A percentile compares a stretch with the other conserved stretches of the same genome.
Conservation (phyloP, 1,140 invertebrate genomes). For the Pseudomyrmex cubaensis region DNA sequence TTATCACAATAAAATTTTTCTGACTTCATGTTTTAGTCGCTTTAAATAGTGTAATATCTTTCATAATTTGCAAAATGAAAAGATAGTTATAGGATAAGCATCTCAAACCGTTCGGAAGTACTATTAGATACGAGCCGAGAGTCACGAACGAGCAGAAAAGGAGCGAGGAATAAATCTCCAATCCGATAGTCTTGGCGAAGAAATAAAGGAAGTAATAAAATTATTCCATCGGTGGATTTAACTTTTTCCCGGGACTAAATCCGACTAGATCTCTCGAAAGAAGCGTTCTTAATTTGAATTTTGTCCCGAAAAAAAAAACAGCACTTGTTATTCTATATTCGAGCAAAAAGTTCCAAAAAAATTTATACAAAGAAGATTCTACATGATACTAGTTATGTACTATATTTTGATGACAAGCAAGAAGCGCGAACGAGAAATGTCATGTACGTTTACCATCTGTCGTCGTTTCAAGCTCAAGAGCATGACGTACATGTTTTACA, state of each 20-base stretch:
- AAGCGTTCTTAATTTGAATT: conserved; percentile 45
- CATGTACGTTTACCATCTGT: conserved; percentile 58
- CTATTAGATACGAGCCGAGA: conserved; percentile 2
- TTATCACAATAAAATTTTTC: conserved; percentile 5
- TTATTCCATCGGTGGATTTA: conserved; percentile 48
- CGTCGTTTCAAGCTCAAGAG: conserved; percentile 44
- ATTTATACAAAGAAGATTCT: neutral
- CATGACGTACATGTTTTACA: conserved; percentile 36
- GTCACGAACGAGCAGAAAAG: neutral
- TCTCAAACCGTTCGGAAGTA: neutral
- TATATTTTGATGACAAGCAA: conserved; percentile 3
- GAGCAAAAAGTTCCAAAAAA: neutral
- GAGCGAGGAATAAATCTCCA: conserved; percentile 32
- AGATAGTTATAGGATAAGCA: neutral
- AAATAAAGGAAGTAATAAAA: conserved; percentile 48
- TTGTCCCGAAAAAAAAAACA: neutral
- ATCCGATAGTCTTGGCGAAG: neutral
- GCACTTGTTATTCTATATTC: neutral
- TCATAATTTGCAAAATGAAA: conserved; percentile 3
- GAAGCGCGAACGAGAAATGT: conserved; percentile 50
- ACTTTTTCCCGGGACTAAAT: conserved; percentile 29
- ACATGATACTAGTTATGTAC: neutral
- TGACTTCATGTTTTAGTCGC: neutral
- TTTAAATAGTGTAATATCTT: conserved; percentile 5
- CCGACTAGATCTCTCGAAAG: conserved; percentile 24